These are phyloP conservation scores for Microcebus jonahi DNA, from an alignment of 2,113 vertebrate species.

Conservation along the genomic window DNA sequence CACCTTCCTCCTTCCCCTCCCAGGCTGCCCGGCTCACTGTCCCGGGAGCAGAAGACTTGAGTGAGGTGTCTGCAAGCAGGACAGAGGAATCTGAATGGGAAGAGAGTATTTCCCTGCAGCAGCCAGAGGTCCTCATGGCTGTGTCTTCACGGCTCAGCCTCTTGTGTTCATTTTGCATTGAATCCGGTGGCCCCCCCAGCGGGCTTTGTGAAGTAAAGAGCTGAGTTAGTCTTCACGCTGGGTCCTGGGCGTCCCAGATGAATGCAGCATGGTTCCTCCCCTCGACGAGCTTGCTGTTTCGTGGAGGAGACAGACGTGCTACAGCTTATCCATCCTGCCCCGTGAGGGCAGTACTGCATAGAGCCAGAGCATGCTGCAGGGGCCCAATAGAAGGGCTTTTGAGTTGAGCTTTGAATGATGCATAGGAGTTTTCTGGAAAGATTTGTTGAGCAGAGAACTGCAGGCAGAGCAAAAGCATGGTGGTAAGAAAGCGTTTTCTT, in stretches of 20 bases:
- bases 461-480: background rate
- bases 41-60: accelerated
- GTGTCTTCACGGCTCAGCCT: accelerated
- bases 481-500: background rate
- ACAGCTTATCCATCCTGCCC: background rate
- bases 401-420: background rate
- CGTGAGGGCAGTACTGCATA: background rate
- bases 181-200: too few species aligned
- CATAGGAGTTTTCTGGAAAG: background rate
- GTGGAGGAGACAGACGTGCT: accelerated
- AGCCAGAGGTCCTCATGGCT: background rate
- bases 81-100: too few species aligned
- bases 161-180: background rate
- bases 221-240: background rate
- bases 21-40: accelerated
- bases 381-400: background rate
- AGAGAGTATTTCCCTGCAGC: background rate
- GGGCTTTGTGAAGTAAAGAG: background rate
- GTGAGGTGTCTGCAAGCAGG: background rate
- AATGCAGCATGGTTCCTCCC: background rate
- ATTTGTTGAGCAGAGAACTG: background rate
- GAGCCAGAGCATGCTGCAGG: background rate
- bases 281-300: background rate
- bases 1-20: too few species aligned
- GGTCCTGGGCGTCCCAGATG: background rate